A percentile compares a stretch with the other conserved stretches of the same genome.
Evolutionary conservation across 2,888 invertebrate genomes (phyloP).

Genomic region (Hartigia nigra): DNA sequence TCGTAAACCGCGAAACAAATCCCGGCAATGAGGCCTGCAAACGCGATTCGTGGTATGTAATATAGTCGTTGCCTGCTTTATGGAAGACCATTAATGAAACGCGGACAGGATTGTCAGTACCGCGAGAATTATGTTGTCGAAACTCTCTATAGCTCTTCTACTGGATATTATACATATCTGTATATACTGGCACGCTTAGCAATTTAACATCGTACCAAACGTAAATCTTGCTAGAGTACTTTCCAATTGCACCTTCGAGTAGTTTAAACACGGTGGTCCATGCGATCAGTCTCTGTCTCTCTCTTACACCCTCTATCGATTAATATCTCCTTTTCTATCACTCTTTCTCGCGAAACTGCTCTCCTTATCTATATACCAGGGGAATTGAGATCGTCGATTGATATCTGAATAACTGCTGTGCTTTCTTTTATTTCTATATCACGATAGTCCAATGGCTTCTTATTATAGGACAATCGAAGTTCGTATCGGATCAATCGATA

Average conservation of each 20-base stretch:
- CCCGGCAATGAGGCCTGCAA: slow-evolving; percentile 4
- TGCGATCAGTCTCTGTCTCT: not conserved
- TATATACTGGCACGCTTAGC: not conserved
- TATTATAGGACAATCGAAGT: not conserved
- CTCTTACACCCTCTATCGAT: not conserved
- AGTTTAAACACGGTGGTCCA: not conserved
- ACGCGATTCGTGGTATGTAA: slow-evolving; percentile 17
- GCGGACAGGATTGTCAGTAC: slow-evolving; percentile 50
- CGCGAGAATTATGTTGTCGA: slow-evolving; percentile 46
- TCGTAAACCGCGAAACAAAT: slow-evolving; percentile 19
- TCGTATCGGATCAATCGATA: not conserved
- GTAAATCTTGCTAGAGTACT: not conserved
- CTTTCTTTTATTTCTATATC: not conserved
- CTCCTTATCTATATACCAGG: not conserved
- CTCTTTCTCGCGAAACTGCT: not conserved
- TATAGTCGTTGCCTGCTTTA: slow-evolving; percentile 37
- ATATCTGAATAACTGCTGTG: not conserved
- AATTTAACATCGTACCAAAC: not conserved
- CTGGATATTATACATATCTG: not conserved
- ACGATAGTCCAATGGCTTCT: not conserved
- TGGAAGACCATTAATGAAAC: slow-evolving; percentile 46
- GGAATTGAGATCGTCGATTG: not conserved
- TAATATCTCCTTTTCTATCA: not conserved
- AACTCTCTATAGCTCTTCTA: slow-evolving; percentile 12
- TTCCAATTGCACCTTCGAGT: not conserved